phyloP scores from a whole-genome alignment of 2,888 invertebrate genomes.

The Noctua janthina region DNA sequence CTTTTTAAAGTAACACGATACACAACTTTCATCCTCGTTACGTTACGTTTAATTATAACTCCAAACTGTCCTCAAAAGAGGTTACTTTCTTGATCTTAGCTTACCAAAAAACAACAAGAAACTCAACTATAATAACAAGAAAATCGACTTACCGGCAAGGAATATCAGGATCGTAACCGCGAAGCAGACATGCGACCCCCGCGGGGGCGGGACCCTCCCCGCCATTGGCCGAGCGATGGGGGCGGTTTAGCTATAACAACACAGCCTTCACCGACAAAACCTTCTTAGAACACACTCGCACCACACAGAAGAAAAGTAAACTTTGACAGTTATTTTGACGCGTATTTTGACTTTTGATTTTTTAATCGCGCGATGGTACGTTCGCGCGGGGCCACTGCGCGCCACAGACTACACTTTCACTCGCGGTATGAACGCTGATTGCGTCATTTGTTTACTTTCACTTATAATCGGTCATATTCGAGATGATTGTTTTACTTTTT shows the following conservation, averaged over 20 bases:
- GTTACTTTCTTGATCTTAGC: conserved; percentile 20
- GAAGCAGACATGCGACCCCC: conserved; percentile 76
- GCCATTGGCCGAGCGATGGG: conserved; percentile 86
- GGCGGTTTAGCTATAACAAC: conserved; percentile 82
- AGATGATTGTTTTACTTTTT: conserved; percentile 54
- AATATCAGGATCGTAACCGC: conserved; percentile 78
- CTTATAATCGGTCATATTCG: conserved; percentile 66
- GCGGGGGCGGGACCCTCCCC: conserved; percentile 85
- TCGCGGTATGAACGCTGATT: conserved; percentile 68
- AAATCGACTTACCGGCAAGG: conserved; percentile 83
- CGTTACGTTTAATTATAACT: conserved; percentile 40
- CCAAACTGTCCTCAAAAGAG: conserved; percentile 39
- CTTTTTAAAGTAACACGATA: conserved; percentile 40
- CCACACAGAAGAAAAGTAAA: conserved; percentile 43
- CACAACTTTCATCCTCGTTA: conserved; percentile 17
- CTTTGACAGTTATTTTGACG: conserved; percentile 59
- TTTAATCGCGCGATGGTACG: conserved; percentile 62
- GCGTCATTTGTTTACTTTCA: conserved; percentile 77
- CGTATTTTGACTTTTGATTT: conserved; percentile 63
- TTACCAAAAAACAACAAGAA: conserved; percentile 47
- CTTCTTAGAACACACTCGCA: conserved; percentile 68
- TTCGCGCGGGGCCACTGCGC: conserved; percentile 72
- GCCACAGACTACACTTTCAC: conserved; percentile 82
- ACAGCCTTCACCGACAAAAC: conserved; percentile 77
- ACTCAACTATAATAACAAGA: conserved; percentile 57